Percentiles rank a stretch among this genome's conserved stretches.
Evolutionary conservation across 2,888 invertebrate genomes (phyloP).

Genomic region (Barypeithes pellucidus): DNA sequence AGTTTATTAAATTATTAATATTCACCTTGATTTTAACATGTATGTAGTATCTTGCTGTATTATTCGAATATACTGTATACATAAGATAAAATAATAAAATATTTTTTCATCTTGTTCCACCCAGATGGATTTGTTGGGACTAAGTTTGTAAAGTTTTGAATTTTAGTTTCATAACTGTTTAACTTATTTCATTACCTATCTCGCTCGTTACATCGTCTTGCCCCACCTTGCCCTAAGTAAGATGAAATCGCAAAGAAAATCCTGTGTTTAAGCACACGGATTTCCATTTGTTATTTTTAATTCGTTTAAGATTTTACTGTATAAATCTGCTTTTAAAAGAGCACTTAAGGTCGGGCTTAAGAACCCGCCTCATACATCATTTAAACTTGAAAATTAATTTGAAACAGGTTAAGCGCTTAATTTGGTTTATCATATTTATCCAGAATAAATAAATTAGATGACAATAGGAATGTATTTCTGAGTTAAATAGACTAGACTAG

Average conservation of each 20-base stretch:
- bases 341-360: not conserved
- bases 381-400: slow-evolving; percentile 11
- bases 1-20: too few relatives aligned
- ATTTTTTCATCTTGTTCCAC: too few relatives aligned
- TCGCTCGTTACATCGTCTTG: too few relatives aligned
- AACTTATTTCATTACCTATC: too few relatives aligned
- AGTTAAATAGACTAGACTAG: too few relatives aligned
- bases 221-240: not conserved
- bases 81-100: too few relatives aligned
- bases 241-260: slow-evolving; percentile 1
- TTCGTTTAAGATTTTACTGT: slow-evolving; percentile 12
- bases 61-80: too few relatives aligned
- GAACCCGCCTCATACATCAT: slow-evolving; percentile 2
- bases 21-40: too few relatives aligned
- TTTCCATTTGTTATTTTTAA: slow-evolving; percentile 16
- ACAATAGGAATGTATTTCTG: slow-evolving; percentile 1
- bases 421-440: not conserved
- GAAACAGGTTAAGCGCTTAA: not conserved
- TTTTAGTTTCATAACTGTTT: too few relatives aligned
- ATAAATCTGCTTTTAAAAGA: slow-evolving; percentile 7
- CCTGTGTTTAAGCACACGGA: not conserved
- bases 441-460: not conserved
- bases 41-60: too few relatives aligned
- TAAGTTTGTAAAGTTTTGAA: too few relatives aligned
- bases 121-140: too few relatives aligned